Conservation (phyloP, 2,797 vertebrate genomes). For the Artibeus jamaicensis region DNA sequence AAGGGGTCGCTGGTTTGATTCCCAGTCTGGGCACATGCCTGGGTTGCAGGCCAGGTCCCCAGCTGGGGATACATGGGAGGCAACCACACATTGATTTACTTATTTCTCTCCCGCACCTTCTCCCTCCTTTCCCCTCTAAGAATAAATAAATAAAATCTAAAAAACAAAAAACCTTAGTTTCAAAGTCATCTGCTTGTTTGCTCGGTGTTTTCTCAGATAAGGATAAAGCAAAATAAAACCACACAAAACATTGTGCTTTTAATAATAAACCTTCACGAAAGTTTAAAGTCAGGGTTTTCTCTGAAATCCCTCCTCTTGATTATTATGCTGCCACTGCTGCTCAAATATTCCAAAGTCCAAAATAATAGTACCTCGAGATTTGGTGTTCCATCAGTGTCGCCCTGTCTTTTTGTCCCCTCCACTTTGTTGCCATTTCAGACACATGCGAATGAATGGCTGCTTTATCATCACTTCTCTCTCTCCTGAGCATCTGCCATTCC, state of each 20-base stretch:
- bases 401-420: not conserved
- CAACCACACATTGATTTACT: too few relatives aligned
- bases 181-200: not conserved
- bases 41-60: too few relatives aligned
- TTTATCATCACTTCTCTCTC: not conserved
- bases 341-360: not conserved
- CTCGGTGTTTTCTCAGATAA: not conserved
- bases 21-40: too few relatives aligned
- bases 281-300: not conserved
- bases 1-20: too few relatives aligned
- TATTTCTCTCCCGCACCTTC: too few relatives aligned
- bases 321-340: not conserved
- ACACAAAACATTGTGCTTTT: not conserved
- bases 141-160: too few relatives aligned
- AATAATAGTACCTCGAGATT: not conserved
- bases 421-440: not conserved
- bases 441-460: not conserved
- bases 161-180: not conserved
- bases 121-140: too few relatives aligned
- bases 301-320: not conserved
- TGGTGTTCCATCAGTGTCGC: not conserved
- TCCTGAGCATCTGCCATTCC: not conserved
- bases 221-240: not conserved
- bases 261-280: not conserved
- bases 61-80: too few relatives aligned